A percentile compares a stretch with the other conserved stretches of the same genome.
Evolutionary conservation across 2,888 invertebrate genomes (phyloP).

Genomic region (Tuberolachnus salignus): DNA sequence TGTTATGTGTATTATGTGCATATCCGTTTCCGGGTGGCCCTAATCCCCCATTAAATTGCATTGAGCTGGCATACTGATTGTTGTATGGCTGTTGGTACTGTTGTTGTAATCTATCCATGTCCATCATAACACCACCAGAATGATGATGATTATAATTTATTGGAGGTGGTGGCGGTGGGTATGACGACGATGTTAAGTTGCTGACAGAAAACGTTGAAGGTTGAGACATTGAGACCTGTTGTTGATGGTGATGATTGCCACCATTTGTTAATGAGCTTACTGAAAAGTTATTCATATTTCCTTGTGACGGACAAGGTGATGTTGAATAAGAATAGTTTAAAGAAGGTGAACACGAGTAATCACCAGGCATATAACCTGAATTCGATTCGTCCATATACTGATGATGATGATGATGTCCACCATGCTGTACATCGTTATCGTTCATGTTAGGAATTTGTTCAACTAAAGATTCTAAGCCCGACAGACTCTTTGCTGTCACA

Average conservation of each 20-base stretch:
- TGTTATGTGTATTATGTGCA: slow-evolving; percentile 65
- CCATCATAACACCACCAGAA: slow-evolving; percentile 58
- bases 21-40: slow-evolving; percentile 60
- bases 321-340: slow-evolving; percentile 57
- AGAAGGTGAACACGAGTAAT: slow-evolving; percentile 58
- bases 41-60: slow-evolving; percentile 44
- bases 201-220: slow-evolving; percentile 59
- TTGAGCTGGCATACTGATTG: slow-evolving; percentile 61
- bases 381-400: slow-evolving; percentile 60
- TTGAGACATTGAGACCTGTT: slow-evolving; percentile 55
- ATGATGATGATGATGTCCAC: slow-evolving; percentile 59
- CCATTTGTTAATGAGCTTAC: slow-evolving; percentile 62
- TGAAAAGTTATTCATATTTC: slow-evolving; percentile 61
- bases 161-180: slow-evolving; percentile 63
- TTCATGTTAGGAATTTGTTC: slow-evolving; percentile 86
- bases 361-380: slow-evolving; percentile 59
- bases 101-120: slow-evolving; percentile 56
- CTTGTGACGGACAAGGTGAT: slow-evolving; percentile 39
- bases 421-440: slow-evolving; percentile 49
- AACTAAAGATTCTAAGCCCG: slow-evolving; percentile 85
- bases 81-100: slow-evolving; percentile 61
- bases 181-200: slow-evolving; percentile 62
- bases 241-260: slow-evolving; percentile 34
- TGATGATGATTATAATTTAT: slow-evolving; percentile 57
- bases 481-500: slow-evolving; percentile 83